A percentile compares a stretch with the other conserved stretches of the same genome.
Conservation (phyloP, 2,797 vertebrate species). For the Melanotaenia parkinsoni region DNA sequence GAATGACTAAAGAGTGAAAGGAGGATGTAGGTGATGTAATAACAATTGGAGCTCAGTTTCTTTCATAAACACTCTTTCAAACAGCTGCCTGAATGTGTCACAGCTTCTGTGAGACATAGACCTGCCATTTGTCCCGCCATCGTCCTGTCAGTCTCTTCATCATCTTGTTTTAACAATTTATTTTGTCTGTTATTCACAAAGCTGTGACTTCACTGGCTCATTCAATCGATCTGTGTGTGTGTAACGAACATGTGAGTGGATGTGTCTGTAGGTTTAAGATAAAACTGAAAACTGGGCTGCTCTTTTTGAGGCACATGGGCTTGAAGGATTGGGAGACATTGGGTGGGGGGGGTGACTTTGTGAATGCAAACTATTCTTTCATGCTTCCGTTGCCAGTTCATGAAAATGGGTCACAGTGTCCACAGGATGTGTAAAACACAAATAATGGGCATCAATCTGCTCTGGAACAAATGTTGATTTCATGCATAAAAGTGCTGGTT, state of each 20-base stretch:
- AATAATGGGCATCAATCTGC: constrained; percentile 9
- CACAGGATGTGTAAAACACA: constrained; percentile 18
- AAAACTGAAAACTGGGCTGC: constrained; percentile 1
- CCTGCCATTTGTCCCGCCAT: constrained; percentile 25
- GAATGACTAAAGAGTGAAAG: constrained; percentile 55
- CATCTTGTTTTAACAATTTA: background rate
- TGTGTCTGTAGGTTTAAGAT: constrained; percentile 3
- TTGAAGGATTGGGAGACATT: constrained; percentile 16
- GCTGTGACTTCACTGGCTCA: constrained; percentile 8
- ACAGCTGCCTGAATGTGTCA: constrained; percentile 20
- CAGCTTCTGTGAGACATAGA: constrained; percentile 24
- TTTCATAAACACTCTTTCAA: constrained; percentile 20
- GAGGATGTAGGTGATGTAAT: constrained; percentile 50
- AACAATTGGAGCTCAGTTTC: constrained; percentile 29
- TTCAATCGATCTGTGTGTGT: background rate
- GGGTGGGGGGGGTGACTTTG: constrained; percentile 7
- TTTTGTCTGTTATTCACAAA: constrained; percentile 24
- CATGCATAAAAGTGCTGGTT: constrained; percentile 29
- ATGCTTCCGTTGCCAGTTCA: constrained; percentile 47
- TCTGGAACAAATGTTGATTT: constrained; percentile 28
- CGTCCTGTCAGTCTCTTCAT: constrained; percentile 10
- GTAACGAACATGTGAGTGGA: background rate
- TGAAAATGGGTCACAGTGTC: constrained; percentile 67
- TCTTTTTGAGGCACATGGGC: background rate
- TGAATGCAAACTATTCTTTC: constrained; percentile 48